These are phyloP conservation scores for Marcusenius ussheri DNA, from an alignment of 2,113 vertebrate genomes.

Conservation along the genomic window DNA sequence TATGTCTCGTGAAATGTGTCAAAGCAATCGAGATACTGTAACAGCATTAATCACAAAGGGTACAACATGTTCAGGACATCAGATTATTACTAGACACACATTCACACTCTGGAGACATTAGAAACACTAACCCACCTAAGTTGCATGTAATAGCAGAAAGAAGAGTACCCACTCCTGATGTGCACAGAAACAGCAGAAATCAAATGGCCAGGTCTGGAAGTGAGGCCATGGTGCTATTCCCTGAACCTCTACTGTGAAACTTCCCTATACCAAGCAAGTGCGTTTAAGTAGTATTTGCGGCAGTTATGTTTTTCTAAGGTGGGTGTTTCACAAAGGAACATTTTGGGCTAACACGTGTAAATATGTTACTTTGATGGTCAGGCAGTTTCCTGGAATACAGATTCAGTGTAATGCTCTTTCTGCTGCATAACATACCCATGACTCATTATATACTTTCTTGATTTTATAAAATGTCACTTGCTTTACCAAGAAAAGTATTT, in stretches of 20 bases:
- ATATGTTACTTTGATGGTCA: neutral
- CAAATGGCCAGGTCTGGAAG: neutral
- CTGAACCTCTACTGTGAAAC: neutral
- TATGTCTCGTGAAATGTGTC: neutral
- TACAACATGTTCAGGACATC: neutral
- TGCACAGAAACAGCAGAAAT: neutral
- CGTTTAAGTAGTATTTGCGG: neutral
- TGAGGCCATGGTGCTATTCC: neutral
- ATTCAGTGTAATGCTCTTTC: neutral
- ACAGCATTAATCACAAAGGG: neutral
- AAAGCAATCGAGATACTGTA: neutral
- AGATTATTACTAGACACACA: neutral
- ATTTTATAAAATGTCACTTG: neutral
- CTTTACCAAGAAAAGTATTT: neutral
- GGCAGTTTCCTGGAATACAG: neutral
- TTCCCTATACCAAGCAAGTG: neutral
- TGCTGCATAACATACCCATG: neutral
- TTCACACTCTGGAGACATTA: neutral
- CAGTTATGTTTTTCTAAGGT: neutral
- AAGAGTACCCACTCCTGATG: neutral
- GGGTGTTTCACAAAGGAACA: neutral
- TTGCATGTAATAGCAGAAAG: neutral
- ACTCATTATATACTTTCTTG: neutral
- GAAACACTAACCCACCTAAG: neutral
- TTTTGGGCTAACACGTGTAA: neutral